Evolutionary conservation across 1,140 invertebrate species (phyloP), one percentile per base, ranked within the genome.

Genomic region (Drosophila repleta): DNA sequence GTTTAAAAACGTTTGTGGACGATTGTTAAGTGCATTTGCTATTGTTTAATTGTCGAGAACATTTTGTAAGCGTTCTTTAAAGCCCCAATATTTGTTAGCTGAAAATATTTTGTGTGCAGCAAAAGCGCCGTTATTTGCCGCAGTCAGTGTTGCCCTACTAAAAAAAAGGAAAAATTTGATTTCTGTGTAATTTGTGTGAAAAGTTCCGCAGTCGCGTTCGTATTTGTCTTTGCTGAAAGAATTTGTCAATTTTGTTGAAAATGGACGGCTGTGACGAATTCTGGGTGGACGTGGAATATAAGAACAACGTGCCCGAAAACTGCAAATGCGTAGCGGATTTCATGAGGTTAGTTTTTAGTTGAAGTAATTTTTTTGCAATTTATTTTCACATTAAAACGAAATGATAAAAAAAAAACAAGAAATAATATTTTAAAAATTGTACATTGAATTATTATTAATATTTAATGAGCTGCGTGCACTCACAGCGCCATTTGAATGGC

Each of bases 401-500:
- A n/a, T n/a, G n/a, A n/a, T n/a, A n/a, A n/a, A n/a, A n/a, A n/a
- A n/a, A n/a, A 43, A 29, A 51, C 37, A 66, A 66, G 32, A 55
- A n/a, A 15, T 17, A 7, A 17, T 15, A 17, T 43, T 43, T 43
- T 17, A 15, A 43, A 17, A 43, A 43, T 17, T 7, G 8, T 43
- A 43, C 39, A 43, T 3, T 17, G 6, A 17, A 17, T 43, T 43
- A 32, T 49, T 62, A 45, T 52, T 20, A 24, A 43, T 41, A 60
- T 20, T 20, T 6, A 41, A 20, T 45, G 21, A 18, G 3, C 11
- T 3, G 18, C 4, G 4, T 20, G 15, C 3, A 1, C 26, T 90
- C 58, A 91, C 49, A 90, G 61, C 21, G 70, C 61, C 58, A 88
- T 56, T 13, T 91, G 79, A 39, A 90, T 32, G 15, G 76, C 74